A percentile compares a stretch with the other conserved stretches of the same genome.
Evolutionary conservation across 2,888 invertebrate species (phyloP).

Genomic region (Protophormia terraenovae): DNA sequence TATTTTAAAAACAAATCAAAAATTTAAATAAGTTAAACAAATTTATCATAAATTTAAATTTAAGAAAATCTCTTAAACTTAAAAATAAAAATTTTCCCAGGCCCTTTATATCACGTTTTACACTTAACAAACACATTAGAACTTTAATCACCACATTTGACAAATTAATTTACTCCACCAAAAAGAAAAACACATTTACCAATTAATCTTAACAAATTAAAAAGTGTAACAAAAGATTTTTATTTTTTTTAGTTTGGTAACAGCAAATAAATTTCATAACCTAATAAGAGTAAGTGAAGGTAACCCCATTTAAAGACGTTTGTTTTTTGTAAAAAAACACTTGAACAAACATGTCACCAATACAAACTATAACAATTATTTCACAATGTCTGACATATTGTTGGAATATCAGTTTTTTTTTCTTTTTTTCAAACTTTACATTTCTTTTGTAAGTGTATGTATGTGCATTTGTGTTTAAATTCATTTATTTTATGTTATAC

Average conservation of each 20-base stretch:
- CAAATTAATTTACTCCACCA: constrained; percentile 40
- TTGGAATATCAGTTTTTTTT: too few relatives aligned
- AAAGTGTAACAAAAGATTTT: constrained; percentile 15
- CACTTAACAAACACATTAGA: constrained; percentile 3
- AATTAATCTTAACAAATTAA: constrained; percentile 20
- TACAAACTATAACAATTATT: constrained; percentile 78
- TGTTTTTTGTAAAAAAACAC: constrained; percentile 25
- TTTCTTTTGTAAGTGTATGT: too few relatives aligned
- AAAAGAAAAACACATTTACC: background rate
- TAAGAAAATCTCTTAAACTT: too few relatives aligned
- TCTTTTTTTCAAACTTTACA: constrained; percentile 35
- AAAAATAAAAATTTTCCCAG: constrained; percentile 12
- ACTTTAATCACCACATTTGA: constrained; percentile 11
- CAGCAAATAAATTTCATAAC: constrained; percentile 21
- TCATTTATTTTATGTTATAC: constrained; percentile 31
- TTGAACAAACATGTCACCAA: constrained; percentile 74
- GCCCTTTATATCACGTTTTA: background rate
- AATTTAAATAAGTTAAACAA: too few relatives aligned
- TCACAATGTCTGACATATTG: constrained; percentile 76
- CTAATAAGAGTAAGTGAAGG: background rate
- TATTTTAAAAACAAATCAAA: too few relatives aligned
- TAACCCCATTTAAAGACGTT: constrained; percentile 3
- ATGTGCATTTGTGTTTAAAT: background rate
- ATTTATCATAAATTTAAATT: too few relatives aligned
- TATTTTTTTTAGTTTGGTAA: background rate